phyloP scores from a whole-genome alignment of 2,888 invertebrate species.

The Coremacera marginata region DNA sequence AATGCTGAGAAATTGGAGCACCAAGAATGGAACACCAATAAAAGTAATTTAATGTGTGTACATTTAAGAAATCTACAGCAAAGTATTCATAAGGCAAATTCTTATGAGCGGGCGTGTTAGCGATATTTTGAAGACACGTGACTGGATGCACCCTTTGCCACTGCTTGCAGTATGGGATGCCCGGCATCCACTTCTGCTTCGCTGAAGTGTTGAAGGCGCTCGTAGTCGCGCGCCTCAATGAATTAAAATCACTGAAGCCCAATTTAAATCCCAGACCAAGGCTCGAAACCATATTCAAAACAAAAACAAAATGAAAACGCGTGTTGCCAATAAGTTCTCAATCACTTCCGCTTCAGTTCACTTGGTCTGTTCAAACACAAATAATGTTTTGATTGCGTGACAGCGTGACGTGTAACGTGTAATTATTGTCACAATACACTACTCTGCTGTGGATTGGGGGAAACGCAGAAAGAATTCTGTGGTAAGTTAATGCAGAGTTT shows the following conservation, averaged over 20 bases:
- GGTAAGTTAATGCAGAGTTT: neutral
- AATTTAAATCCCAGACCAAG: constrained; percentile 13
- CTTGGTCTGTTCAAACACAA: constrained; percentile 63
- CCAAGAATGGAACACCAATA: neutral
- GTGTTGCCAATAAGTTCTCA: constrained; percentile 66
- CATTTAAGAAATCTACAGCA: neutral
- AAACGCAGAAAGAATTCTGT: neutral
- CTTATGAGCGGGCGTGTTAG: constrained; percentile 48
- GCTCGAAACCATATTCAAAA: constrained; percentile 21
- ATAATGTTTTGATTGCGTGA: constrained; percentile 66
- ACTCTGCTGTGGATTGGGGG: neutral
- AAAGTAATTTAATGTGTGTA: neutral
- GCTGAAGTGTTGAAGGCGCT: constrained; percentile 10
- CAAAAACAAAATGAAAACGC: constrained; percentile 53
- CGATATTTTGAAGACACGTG: constrained; percentile 19
- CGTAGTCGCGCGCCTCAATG: constrained; percentile 39
- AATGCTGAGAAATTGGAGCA: neutral
- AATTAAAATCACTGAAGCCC: constrained; percentile 38
- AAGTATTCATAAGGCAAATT: neutral
- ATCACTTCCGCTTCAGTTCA: constrained; percentile 67
- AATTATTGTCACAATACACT: constrained; percentile 54
- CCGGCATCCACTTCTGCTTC: neutral
- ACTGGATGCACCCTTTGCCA: neutral
- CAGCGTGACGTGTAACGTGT: constrained; percentile 66
- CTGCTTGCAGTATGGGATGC: neutral